Percentiles rank a stretch among this genome's conserved stretches.
These are phyloP conservation scores for Grus americana DNA, from an alignment of 2,113 vertebrate species.

Conservation along the genomic window DNA sequence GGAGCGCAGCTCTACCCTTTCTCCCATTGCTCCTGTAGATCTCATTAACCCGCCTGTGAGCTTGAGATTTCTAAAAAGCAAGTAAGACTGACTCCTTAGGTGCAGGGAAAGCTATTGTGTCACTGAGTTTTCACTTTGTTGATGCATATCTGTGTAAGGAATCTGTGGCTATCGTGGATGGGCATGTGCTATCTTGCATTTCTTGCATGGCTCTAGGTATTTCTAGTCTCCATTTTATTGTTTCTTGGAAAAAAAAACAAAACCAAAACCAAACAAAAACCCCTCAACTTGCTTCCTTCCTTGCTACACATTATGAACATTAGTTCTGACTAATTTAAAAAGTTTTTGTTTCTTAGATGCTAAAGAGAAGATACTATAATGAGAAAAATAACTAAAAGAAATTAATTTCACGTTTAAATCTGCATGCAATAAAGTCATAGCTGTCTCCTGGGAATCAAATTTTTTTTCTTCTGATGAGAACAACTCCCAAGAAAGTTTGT, in stretches of 20 bases:
- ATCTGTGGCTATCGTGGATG: neutral
- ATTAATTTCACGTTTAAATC: neutral
- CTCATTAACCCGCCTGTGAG: neutral
- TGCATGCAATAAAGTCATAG: neutral
- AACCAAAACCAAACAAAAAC: neutral
- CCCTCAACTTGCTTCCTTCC: neutral
- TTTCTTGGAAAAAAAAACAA: neutral
- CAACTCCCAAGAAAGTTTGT: neutral
- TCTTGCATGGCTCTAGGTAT: neutral
- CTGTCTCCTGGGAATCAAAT: neutral
- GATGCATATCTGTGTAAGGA: neutral
- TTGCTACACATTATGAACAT: neutral
- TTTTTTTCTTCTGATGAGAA: neutral
- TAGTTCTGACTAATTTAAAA: neutral
- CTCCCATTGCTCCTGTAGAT: neutral
- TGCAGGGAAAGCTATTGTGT: neutral
- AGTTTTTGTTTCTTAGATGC: neutral
- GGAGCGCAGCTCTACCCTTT: neutral
- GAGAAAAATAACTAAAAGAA: neutral
- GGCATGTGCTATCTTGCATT: conserved; percentile 6
- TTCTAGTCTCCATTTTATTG: neutral
- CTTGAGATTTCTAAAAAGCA: neutral
- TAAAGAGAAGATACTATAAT: neutral
- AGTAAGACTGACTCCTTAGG: neutral
- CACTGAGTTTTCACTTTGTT: neutral